phyloP scores from a whole-genome alignment of 2,113 vertebrate genomes.

The Megaceryle maxima region DNA sequence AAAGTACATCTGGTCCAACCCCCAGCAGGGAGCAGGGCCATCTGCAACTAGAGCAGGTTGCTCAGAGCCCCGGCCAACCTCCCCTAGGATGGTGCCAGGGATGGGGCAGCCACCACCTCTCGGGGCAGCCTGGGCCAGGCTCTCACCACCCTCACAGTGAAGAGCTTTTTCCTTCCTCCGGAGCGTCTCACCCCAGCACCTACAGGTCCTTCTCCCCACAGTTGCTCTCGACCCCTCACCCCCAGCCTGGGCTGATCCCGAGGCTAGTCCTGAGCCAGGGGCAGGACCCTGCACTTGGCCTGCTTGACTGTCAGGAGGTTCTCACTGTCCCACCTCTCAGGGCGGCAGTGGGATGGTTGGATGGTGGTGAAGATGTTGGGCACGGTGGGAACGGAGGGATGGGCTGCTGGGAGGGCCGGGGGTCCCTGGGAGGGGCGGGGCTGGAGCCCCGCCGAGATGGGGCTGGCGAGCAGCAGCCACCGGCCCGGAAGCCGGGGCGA shows the following conservation, averaged over 20 bases:
- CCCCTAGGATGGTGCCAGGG: background rate
- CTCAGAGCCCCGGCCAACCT: background rate
- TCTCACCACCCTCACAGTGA: background rate
- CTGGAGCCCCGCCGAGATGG: background rate
- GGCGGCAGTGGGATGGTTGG: background rate
- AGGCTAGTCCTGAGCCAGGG: background rate
- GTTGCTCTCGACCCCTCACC: background rate
- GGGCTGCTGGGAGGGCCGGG: background rate
- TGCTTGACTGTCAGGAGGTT: background rate
- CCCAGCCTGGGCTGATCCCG: background rate
- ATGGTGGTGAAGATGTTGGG: background rate
- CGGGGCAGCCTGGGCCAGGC: background rate
- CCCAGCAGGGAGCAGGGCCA: background rate
- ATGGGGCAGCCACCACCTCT: background rate
- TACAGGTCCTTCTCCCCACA: background rate
- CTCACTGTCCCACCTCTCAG: background rate
- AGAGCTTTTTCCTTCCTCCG: background rate
- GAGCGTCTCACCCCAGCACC: background rate
- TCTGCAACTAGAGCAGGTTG: background rate
- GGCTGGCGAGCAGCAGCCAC: background rate
- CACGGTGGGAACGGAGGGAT: background rate
- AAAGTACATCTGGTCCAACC: background rate
- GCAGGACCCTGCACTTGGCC: background rate
- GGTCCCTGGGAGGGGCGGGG: too few relatives aligned
- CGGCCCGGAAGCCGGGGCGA: background rate